Percentiles rank a stretch among this genome's conserved stretches.
Evolutionary conservation across 2,888 invertebrate species (phyloP).

Genomic region (Drosophila meridiana): DNA sequence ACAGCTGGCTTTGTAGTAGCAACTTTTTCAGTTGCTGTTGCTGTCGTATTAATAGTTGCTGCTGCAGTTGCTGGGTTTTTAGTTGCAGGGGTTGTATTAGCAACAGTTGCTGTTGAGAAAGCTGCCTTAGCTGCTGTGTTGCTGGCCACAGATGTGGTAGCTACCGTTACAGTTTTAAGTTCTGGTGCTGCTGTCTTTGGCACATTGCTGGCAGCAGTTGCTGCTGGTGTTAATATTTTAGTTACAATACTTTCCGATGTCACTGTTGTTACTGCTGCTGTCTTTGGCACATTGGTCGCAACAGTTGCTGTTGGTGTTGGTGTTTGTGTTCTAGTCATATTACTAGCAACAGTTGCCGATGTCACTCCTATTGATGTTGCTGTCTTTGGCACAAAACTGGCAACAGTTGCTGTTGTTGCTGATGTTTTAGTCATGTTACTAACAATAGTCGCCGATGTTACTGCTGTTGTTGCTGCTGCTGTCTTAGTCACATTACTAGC

Average conservation of each 20-base stretch:
- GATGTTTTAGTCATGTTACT: not conserved
- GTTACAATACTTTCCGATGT: not conserved
- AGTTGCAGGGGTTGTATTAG: not conserved
- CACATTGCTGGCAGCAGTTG: not conserved
- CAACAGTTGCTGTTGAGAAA: not conserved
- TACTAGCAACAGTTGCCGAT: not conserved
- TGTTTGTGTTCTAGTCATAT: not conserved
- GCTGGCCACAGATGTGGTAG: constrained; percentile 8
- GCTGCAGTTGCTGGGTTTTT: not conserved
- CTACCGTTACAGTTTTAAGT: not conserved
- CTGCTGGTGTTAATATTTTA: not conserved
- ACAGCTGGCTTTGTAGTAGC: constrained; percentile 9
- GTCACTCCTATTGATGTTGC: not conserved
- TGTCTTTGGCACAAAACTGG: constrained; percentile 7
- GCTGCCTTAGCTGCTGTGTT: constrained; percentile 3
- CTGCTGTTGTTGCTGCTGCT: not conserved
- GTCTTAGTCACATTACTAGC: not conserved
- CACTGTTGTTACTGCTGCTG: not conserved
- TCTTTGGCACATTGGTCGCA: too few relatives aligned
- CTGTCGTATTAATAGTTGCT: constrained; percentile 6
- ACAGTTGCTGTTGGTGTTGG: not conserved
- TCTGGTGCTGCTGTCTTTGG: not conserved
- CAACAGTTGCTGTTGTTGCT: not conserved
- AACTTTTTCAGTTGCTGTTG: constrained; percentile 13
- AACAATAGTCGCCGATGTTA: not conserved